Base-by-base conservation (phyloP, 2,888 invertebrate species). In the Ctenicera cuprea region DNA sequence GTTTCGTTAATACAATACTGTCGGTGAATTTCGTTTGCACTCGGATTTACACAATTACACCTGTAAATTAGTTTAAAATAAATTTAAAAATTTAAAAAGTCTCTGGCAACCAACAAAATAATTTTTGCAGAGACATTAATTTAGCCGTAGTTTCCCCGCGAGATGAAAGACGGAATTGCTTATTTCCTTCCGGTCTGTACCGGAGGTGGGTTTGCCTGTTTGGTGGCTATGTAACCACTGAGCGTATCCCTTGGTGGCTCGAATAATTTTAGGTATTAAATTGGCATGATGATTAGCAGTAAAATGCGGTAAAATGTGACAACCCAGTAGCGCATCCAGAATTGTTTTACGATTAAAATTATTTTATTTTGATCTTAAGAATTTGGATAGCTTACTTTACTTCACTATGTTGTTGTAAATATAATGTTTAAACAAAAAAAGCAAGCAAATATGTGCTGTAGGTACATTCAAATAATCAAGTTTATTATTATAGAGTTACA, bases 151-250 rank as follows among this genome's bases (percentile, higher is more conserved):
- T 8, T 16, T 16, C 45, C 16, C 45, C 45, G 18, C 12, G 14
- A 45, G 45, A 16, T 16, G 45, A 16, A 45, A 18, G 18, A 45
- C 9, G 18, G 18, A 50, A 50, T 50, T 18, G 20, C 20, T 9
- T 18, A 12, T 22, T 50, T 50, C 50, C 50, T 50, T 50, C 50
- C 50, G 50, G 50, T 22, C 4, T 50, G 1, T 20, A 50, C 50
- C 50, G 50, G 50, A 50, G 22, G 50, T 50, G 22, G 50, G 50
- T 22, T 50, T 22, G 50, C 22, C 22, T 50, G 50, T 22, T 16
- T 18, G 11, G 3, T 50, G 12, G 50, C 22, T 50, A 18, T 50
- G 50, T 50, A 22, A 22, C 22, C 50, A 50, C 50, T 12, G 18
- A 50, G 22, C 50, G 50, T 20, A 50, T 50, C 50, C 20, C 18